phyloP scores from a whole-genome alignment of 2,888 invertebrate species.

The Aproaerema taeniolella region DNA sequence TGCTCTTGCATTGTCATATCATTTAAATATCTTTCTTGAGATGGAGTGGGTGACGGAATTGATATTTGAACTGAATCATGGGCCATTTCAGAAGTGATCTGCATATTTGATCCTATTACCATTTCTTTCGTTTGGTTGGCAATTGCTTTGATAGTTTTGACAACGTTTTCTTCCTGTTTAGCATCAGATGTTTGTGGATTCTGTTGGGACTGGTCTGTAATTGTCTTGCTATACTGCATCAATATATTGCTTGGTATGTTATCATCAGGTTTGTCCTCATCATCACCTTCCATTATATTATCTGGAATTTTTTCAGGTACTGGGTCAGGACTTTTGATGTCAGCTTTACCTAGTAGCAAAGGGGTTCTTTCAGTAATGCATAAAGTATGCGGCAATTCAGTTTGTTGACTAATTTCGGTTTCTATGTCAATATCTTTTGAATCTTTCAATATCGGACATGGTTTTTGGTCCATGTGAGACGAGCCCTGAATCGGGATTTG shows the following conservation, averaged over 20 bases:
- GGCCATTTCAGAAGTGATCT: constrained; percentile 74
- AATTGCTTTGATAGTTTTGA: constrained; percentile 74
- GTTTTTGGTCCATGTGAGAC: constrained; percentile 38
- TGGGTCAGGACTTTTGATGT: constrained; percentile 70
- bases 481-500: constrained; percentile 32
- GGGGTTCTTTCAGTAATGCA: constrained; percentile 59
- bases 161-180: constrained; percentile 55
- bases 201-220: constrained; percentile 37
- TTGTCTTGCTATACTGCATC: constrained; percentile 48
- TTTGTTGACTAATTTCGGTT: constrained; percentile 69
- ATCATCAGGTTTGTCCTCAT: constrained; percentile 67
- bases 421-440: constrained; percentile 68
- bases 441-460: constrained; percentile 36
- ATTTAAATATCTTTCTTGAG: constrained; percentile 80
- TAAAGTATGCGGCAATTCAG: constrained; percentile 62
- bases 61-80: constrained; percentile 82
- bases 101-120: constrained; percentile 75
- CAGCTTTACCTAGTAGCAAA: constrained; percentile 61
- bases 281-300: constrained; percentile 68
- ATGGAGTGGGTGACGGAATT: constrained; percentile 81
- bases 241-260: constrained; percentile 46
- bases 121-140: constrained; percentile 76
- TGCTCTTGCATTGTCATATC: constrained; percentile 80
- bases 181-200: constrained; percentile 31
- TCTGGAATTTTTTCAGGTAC: constrained; percentile 73